Base-by-base conservation (phyloP, 2,888 invertebrate species). In the Ethmia dodecea region DNA sequence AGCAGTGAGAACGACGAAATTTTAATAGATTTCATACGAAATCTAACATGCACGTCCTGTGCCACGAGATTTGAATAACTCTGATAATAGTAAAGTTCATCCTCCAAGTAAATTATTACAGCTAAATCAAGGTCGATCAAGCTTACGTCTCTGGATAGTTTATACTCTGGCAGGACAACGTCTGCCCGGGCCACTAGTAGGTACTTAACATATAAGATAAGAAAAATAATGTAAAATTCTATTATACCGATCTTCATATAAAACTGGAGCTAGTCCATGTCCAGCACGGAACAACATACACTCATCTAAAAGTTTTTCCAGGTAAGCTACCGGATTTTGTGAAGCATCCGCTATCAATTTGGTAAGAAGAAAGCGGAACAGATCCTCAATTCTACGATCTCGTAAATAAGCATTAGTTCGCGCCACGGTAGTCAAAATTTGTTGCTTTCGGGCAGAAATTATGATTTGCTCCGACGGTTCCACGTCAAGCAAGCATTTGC, bases 231-330 rank as follows among this genome's bases (percentile, higher is more conserved):
- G n/a, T n/a, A n/a, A n/a, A n/a, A n/a, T n/a, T n/a, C n/a, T n/a
- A n/a, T n/a, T n/a, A n/a, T n/a, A 81, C 83, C 65, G 70, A 11
- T 57, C 53, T 54, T 83, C 76, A 40, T 69, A 86, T 14, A 86
- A 47, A 12, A 76, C 74, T 5, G 84, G 84, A 1, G 79, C 58
- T n/a, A 37, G 1, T 13, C 75, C 78, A 49, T 68, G 60, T 8
- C 80, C 78, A 24, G 77, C 66, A 13, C 83, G 73, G 59, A 65
- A 84, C 13, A 75, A 35, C 83, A 86, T 84, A 37, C 79, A 78
- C 11, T 80, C 66, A 48, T 78, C 66, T 2, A 86, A 35, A 35
- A 86, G 45, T 13, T 69, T 59, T 49, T 68, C 69, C 6, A 76
- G 38, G 47, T 58, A 83, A 0, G 31, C 32, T 13, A 63, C 33